Conservation (phyloP, 2,113 vertebrate genomes). For the Microcebus jonahi region DNA sequence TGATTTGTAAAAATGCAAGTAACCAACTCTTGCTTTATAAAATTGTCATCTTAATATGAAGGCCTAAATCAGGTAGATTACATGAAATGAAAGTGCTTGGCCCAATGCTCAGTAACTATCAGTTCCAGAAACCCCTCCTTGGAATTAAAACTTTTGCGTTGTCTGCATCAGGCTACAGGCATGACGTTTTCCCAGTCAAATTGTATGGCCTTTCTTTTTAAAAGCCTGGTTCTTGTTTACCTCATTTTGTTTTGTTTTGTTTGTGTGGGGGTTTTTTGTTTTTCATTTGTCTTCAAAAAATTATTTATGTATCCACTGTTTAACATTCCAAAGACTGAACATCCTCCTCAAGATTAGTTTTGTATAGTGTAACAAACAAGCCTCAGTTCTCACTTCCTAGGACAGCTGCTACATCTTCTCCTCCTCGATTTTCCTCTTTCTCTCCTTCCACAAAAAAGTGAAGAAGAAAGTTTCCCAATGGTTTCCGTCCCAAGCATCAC, state of each 20-base stretch:
- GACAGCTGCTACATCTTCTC: neutral
- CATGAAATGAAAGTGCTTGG: neutral
- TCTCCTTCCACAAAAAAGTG: neutral
- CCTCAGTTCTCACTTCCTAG: neutral
- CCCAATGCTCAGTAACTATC: neutral
- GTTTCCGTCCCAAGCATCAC: neutral
- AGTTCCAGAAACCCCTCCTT: neutral
- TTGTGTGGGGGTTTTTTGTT: neutral
- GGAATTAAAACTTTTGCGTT: neutral
- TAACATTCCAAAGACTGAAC: neutral
- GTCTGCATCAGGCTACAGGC: neutral
- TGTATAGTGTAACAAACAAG: neutral
- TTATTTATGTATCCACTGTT: neutral
- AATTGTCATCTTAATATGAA: neutral
- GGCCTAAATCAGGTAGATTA: neutral
- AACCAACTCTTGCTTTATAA: neutral
- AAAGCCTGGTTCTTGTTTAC: conserved; percentile 49
- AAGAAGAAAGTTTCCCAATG: neutral
- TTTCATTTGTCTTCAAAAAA: conserved; percentile 58
- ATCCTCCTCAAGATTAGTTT: neutral
- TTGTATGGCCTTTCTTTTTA: neutral
- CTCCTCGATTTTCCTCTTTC: neutral
- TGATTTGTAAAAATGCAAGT: conserved; percentile 11
- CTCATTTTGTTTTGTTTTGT: neutral
- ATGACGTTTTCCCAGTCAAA: conserved; percentile 2